These are phyloP conservation scores for Lynx canadensis DNA, from an alignment of 2,113 vertebrate species.

Conservation along the genomic window DNA sequence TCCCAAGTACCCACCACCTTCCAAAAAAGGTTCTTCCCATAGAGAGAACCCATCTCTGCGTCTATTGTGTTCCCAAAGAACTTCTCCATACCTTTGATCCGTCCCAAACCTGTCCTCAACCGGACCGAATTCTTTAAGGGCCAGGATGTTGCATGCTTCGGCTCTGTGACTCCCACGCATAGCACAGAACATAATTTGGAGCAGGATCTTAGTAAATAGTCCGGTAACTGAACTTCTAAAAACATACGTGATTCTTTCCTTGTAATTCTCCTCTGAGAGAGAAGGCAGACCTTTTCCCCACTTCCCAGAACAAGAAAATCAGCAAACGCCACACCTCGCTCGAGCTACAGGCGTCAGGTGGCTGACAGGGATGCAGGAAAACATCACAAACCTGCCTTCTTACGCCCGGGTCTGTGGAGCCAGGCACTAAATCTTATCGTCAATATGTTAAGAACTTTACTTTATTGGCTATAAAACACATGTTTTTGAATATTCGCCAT, in stretches of 20 bases:
- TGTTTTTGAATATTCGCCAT: slow-evolving; percentile 60
- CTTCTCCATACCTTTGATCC: not conserved
- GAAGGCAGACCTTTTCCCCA: not conserved
- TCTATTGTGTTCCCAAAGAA: not conserved
- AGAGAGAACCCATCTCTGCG: not conserved
- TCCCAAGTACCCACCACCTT: not conserved
- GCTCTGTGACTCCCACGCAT: not conserved
- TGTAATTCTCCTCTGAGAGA: not conserved
- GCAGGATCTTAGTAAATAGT: not conserved
- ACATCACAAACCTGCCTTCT: not conserved
- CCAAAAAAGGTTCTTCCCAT: not conserved
- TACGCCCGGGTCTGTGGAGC: not conserved
- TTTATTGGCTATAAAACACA: slow-evolving; percentile 70
- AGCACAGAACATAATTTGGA: not conserved
- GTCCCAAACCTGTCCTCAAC: not conserved
- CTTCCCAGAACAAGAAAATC: slow-evolving; percentile 25
- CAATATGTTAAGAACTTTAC: slow-evolving; percentile 33
- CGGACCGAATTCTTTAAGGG: not conserved
- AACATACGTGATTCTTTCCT: not conserved
- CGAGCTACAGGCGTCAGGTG: not conserved
- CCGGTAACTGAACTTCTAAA: not conserved
- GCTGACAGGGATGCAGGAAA: not conserved
- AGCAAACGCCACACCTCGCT: not conserved
- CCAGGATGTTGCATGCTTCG: not conserved
- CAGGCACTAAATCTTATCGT: slow-evolving; percentile 49